Evolutionary conservation across 1,140 invertebrate species (phyloP), one percentile per base, ranked within the genome.

Genomic region (Dufourea novaeangliae): DNA sequence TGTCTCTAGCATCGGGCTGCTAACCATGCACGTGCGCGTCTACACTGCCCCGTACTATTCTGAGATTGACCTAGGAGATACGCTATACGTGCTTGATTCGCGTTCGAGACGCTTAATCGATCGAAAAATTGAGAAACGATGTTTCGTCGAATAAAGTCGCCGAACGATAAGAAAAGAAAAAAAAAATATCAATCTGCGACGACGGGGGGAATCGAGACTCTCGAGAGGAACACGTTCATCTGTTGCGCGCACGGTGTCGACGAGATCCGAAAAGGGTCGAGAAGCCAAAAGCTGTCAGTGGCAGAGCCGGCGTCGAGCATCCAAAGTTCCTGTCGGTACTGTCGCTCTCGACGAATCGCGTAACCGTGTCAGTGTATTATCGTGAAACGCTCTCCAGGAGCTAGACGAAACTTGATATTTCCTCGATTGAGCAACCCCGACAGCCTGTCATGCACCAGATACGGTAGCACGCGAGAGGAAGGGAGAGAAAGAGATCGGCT

Each of bases 371-470:
- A 37, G 32, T 39, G 63, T 68, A 73, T 70, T 82, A 84, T 82
- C 80, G 77, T 46, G 82, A 84, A 79, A 74, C 66, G 63, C 32
- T 52, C 32, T 12, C 41, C 32, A n/a, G n/a, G 50, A 41, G 46
- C 70, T 79, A 76, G 46, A 72, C 70, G 89, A 88, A 90, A 90
- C 83, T 70, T 67, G 87, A 90, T 90, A 91, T 89, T 90, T 90
- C 84, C 86, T 88, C 85, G 85, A 90, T 91, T 86, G 85, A 88
- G 87, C 84, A 88, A 88, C 80, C 82, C 80, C 72, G 80, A 78
- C 86, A 89, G 86, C 86, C n/a, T 90, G 89, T 90, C 89, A 86
- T 81, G 85, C 85, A 82, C 87, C 73, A 88, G 78, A 90, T 89
- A 89, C 77, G 80, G 73, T 68, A 76, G 79, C 67, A 84, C 72